These are phyloP conservation scores for Drosophila monieri DNA, from an alignment of 2,888 invertebrate genomes.

Conservation along the genomic window DNA sequence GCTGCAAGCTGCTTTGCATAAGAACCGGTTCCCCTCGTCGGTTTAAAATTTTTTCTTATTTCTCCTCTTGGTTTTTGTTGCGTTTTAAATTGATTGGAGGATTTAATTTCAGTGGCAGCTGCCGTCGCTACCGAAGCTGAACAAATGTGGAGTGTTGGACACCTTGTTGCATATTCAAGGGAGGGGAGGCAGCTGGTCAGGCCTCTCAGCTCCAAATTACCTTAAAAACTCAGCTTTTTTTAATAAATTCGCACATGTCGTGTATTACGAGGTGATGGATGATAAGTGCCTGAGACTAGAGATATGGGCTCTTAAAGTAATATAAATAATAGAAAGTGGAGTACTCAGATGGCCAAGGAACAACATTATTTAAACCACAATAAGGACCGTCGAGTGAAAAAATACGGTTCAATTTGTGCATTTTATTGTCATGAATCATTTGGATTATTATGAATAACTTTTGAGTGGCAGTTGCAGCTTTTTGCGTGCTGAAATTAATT, in stretches of 20 bases:
- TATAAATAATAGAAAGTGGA: constrained; percentile 1
- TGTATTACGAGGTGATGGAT: constrained; percentile 42
- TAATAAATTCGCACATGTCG: constrained; percentile 60
- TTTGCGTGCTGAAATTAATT: constrained; percentile 74
- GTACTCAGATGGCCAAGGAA: neutral
- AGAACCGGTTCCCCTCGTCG: constrained; percentile 73
- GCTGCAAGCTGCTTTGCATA: constrained; percentile 68
- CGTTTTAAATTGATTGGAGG: constrained; percentile 77
- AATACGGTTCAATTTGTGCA: constrained; percentile 53
- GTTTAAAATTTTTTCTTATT: constrained; percentile 40
- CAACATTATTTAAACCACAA: constrained; percentile 7
- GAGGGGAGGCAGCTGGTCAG: constrained; percentile 20
- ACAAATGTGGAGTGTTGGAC: constrained; percentile 54
- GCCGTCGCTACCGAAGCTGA: constrained; percentile 55
- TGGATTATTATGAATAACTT: constrained; percentile 52
- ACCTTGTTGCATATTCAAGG: constrained; percentile 34
- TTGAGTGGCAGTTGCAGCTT: constrained; percentile 55
- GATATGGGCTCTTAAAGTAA: neutral
- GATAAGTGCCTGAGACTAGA: constrained; percentile 5
- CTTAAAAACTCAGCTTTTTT: constrained; percentile 21
- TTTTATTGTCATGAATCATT: constrained; percentile 72
- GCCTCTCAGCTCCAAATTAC: constrained; percentile 34
- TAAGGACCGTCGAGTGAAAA: constrained; percentile 6
- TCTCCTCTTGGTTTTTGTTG: constrained; percentile 27
- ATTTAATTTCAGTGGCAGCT: constrained; percentile 79